phyloP scores from a whole-genome alignment of 2,113 vertebrate species.

The Haemorhous mexicanus region DNA sequence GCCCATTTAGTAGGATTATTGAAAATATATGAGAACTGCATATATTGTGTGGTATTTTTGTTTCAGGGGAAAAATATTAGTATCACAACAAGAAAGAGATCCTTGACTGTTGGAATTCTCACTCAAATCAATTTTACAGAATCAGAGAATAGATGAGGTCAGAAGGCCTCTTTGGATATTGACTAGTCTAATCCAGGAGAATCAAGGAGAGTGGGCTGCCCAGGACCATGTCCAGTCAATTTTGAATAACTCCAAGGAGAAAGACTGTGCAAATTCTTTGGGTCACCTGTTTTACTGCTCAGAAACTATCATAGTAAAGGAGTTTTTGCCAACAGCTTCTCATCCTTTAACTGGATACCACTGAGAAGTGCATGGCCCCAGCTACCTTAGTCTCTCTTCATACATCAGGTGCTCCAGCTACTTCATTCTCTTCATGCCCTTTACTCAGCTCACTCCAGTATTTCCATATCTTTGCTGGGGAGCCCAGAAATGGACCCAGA shows the following conservation, averaged over 20 bases:
- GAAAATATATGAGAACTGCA: not conserved
- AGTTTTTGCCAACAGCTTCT: not conserved
- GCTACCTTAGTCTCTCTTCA: not conserved
- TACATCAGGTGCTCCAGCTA: not conserved
- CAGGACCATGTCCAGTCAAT: not conserved
- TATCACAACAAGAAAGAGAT: not conserved
- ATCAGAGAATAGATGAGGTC: not conserved
- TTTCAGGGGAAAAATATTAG: not conserved
- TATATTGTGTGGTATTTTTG: not conserved
- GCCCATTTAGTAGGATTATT: not conserved
- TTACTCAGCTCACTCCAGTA: not conserved
- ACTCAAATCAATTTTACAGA: not conserved
- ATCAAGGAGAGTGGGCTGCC: not conserved
- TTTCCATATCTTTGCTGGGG: not conserved
- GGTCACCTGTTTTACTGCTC: not conserved
- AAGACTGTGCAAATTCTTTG: not conserved
- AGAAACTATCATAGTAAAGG: not conserved
- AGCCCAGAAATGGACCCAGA: not conserved
- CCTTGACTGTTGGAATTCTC: not conserved
- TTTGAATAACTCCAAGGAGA: not conserved
- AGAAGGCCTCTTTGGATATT: not conserved
- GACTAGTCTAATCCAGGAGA: not conserved
- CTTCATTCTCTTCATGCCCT: not conserved
- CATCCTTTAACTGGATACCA: not conserved
- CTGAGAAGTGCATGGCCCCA: not conserved